Base-by-base conservation (phyloP, 2,113 vertebrate genomes). In the Apistogramma diplotaenia region DNA sequence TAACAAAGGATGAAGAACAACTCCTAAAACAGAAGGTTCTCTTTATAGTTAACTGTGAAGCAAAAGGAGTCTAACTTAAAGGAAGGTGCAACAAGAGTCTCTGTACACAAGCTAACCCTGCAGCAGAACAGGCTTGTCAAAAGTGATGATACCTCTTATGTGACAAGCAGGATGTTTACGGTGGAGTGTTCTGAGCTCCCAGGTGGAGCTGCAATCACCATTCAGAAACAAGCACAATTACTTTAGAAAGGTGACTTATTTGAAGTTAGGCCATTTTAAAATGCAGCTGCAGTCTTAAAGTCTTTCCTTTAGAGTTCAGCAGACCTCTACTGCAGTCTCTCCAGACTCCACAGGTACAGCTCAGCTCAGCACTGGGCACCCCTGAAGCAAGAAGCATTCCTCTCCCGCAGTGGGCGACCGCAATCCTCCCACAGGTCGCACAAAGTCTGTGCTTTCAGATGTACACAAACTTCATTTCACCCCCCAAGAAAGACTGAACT, bases 401-500 rank as follows among this genome's bases (percentile, higher is more conserved):
- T 82, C 61, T 79, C 33, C 60, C 10, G 76, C 81, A 43, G 67
- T 4, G 57, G 78, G 85, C 60, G 35, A 33, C 40, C 4, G 18
- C 72, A 61, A 59, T 37, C 21, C 58, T 87, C 79, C 65, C 80
- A 62, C 74, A 87, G 74, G 80, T 85, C 79, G 31, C 40, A 70
- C 21, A 55, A 60, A 89, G 58, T 21, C 65, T 21, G 51, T 15
- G 37, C 71, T 87, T 83, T 72, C 81, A 80, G 83, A 81, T 37
- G 49, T 79, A 83, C 79, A 77, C 40, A 53, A 55, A 62, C 79
- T 85, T 77, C 33, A 85, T 85, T 78, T 87, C 57, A 49, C 58
- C 82, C 73, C 76, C 61, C 23, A 61, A 33, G 29, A 74, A 76
- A 8, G 58, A 58, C 79, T 83, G 25, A 85, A 65, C 75, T 74